These are phyloP conservation scores for Drepana falcataria DNA, from an alignment of 2,888 invertebrate genomes.

Conservation along the genomic window DNA sequence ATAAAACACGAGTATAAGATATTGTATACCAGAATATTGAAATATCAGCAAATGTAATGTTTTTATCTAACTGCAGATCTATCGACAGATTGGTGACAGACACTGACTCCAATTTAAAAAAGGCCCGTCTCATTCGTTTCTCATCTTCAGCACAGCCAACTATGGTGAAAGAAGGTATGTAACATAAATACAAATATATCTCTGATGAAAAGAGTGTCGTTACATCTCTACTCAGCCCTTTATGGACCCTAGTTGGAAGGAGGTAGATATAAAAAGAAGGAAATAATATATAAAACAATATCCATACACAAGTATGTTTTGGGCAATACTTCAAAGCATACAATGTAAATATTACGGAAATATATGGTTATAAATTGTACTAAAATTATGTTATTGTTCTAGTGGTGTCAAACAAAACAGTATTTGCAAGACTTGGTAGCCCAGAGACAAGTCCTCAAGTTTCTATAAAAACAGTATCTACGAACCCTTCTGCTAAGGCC, in stretches of 20 bases:
- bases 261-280: too few species aligned
- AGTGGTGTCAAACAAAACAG: slow-evolving; percentile 42
- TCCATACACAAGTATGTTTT: too few species aligned
- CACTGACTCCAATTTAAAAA: slow-evolving; percentile 37
- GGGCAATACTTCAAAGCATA: too few species aligned
- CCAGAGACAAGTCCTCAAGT: slow-evolving; percentile 27
- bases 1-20: not conserved
- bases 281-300: too few species aligned
- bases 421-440: slow-evolving; percentile 64
- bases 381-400: slow-evolving; percentile 9
- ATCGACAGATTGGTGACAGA: slow-evolving; percentile 20
- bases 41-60: not conserved
- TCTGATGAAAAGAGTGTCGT: not conserved
- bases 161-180: slow-evolving; percentile 43
- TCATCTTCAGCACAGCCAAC: slow-evolving; percentile 27
- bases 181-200: not conserved
- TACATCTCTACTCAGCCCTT: too few species aligned
- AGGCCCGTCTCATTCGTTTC: slow-evolving; percentile 55
- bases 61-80: slow-evolving; percentile 23
- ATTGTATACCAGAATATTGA: not conserved
- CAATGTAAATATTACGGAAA: too few species aligned
- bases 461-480: slow-evolving; percentile 13
- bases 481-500: slow-evolving; percentile 42
- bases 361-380: not conserved
- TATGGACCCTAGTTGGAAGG: too few species aligned